These are phyloP conservation scores for Sinodicranocentrus sp. DNA, from an alignment of 2,888 invertebrate species.

Conservation along the genomic window DNA sequence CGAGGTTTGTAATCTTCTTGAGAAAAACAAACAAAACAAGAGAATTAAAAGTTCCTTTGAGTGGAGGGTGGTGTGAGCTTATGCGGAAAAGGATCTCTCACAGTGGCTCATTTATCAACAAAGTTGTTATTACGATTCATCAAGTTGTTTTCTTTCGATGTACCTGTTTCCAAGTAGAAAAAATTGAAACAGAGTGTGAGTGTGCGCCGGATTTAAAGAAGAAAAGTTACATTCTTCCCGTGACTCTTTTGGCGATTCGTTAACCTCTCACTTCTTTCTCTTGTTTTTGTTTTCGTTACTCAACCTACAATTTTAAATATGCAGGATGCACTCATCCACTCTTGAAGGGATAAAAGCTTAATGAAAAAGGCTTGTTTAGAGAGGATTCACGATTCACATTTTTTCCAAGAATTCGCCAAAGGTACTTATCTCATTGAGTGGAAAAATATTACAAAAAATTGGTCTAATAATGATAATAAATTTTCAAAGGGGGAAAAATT, in stretches of 20 bases:
- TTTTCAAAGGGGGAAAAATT: conserved; percentile 13
- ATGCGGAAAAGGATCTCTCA: not conserved
- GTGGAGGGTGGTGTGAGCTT: not conserved
- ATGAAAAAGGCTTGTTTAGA: conserved; percentile 1
- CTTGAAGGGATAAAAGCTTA: not conserved
- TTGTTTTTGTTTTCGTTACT: not conserved
- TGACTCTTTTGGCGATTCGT: conserved; percentile 38
- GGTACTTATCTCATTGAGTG: conserved; percentile 1
- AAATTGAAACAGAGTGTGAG: conserved; percentile 27
- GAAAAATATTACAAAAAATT: conserved; percentile 25
- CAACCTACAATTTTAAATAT: not conserved
- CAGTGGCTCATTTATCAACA: conserved; percentile 10
- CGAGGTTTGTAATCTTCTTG: not conserved
- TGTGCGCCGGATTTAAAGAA: not conserved
- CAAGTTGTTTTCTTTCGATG: not conserved
- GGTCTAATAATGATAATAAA: conserved; percentile 36
- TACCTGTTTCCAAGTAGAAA: conserved; percentile 33
- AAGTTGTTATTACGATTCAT: conserved; percentile 20
- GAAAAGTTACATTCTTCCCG: not conserved
- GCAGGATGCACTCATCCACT: not conserved
- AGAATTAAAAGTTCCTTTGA: not conserved
- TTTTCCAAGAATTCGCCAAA: no score
- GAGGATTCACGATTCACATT: no score
- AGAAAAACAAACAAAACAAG: no score
- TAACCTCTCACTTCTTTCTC: conserved; percentile 33